Base-by-base conservation (phyloP, 92 coral and sea anemone genomes). In the Galaxea fascicularis region DNA sequence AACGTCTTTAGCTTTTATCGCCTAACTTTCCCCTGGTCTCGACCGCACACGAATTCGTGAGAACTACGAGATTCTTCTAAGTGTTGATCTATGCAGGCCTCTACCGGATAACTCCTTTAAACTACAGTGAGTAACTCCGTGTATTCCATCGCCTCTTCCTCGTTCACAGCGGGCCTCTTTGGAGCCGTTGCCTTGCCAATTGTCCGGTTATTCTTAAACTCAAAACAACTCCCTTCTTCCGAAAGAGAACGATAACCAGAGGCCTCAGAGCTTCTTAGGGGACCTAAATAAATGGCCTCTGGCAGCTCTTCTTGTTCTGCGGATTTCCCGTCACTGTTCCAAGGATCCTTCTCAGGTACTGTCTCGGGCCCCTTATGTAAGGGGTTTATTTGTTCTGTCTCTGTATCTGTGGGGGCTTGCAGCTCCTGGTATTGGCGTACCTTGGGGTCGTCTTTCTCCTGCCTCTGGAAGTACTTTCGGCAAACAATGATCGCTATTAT, bases 381-480 rank as follows among this genome's bases (percentile, higher is more conserved):
- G 18, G 86, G 46, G 59, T 70, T 60, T 54, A 29, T 70, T 25
- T 82, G 86, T 35, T 70, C 60, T 13, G 31, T 16, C 10, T 82
- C 86, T 25, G 22, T 35, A 17, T 82, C 86, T 0, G 70, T 56
- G 39, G 78, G 86, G 7, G 57, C 14, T 24, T 54, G 46, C 29
- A 82, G 78, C 54, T 82, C 86, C 78, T 71, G 86, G 78, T 82
- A 82, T 13, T 54, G 68, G 17, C 67, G 86, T n/a, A 58, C 78
- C 77, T 82, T 82, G 0, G 53, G 70, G 8, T 46, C 71, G 25
- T 56, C 45, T 16, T 39, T 56, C 12, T 81, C 76, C 39, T 25
- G 35, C 16, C 53, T 56, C 56, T 44, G 76, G 29, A 82, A 82
- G 18, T 69, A 78, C 58, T 82, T 82, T 28, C 86, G 86, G 41